These are phyloP conservation scores for Hypsibius dujardini DNA, from an alignment of 1,140 invertebrate genomes.

Conservation along the genomic window DNA sequence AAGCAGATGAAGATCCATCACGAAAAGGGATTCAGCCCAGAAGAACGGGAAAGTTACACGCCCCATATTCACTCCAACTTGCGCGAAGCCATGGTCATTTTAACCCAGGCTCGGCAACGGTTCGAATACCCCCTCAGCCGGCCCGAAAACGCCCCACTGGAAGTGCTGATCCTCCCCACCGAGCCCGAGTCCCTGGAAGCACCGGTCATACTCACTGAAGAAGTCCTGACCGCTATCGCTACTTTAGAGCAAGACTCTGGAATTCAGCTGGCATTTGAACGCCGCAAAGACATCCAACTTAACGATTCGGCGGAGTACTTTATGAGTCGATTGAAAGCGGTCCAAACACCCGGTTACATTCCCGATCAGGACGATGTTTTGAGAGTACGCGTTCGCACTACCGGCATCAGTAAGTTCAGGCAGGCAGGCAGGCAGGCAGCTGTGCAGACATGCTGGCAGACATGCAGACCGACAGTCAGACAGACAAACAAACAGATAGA, in stretches of 20 bases:
- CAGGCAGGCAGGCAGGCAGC: no score
- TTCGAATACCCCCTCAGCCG: background rate
- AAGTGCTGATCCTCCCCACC: conserved; percentile 19
- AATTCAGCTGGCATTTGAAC: conserved; percentile 21
- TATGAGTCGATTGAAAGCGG: background rate
- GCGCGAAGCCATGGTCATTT: background rate
- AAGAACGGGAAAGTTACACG: background rate
- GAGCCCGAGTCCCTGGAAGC: background rate
- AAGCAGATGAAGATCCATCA: conserved; percentile 6
- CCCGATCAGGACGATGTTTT: background rate
- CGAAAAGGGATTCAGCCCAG: background rate
- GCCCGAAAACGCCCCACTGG: background rate
- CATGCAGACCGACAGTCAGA: no score
- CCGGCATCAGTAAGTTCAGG: background rate
- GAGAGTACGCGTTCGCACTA: background rate
- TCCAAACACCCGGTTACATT: background rate
- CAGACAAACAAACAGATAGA: no score
- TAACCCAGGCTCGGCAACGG: background rate
- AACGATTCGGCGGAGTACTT: conserved; percentile 24
- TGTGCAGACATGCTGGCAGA: no score
- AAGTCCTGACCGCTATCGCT: conserved; percentile 19
- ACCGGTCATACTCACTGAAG: background rate
- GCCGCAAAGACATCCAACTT: conserved; percentile 21
- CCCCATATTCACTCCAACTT: background rate
- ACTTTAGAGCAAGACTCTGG: conserved; percentile 20